Percentiles rank a stretch among this genome's conserved stretches.
Conservation (phyloP, 2,888 invertebrate genomes). For the Abscondita cerata region DNA sequence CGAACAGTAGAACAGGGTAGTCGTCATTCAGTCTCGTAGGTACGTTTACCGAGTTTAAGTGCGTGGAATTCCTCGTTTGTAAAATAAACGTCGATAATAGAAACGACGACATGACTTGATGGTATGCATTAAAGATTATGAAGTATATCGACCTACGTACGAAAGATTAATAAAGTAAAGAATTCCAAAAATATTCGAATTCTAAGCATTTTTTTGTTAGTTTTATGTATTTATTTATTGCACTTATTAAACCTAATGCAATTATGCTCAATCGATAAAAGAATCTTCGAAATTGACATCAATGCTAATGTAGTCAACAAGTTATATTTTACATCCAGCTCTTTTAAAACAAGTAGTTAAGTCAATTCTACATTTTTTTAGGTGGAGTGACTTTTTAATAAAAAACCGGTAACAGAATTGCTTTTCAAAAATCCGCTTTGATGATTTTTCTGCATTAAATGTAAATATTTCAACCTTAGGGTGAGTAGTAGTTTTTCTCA, state of each 20-base stretch:
- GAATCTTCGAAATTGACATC: too few species aligned
- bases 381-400: too few species aligned
- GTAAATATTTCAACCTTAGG: too few species aligned
- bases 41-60: slow-evolving; percentile 16
- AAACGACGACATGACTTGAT: neutral
- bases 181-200: neutral
- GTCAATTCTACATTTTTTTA: too few species aligned
- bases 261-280: neutral
- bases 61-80: slow-evolving; percentile 9
- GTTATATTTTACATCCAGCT: too few species aligned
- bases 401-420: too few species aligned
- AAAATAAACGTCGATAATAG: slow-evolving; percentile 6
- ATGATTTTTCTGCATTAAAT: too few species aligned
- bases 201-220: neutral
- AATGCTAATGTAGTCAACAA: too few species aligned
- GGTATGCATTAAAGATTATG: neutral
- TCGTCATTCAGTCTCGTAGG: slow-evolving; percentile 28
- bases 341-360: too few species aligned
- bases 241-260: neutral
- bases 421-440: too few species aligned
- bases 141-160: neutral
- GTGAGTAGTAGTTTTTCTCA: too few species aligned
- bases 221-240: neutral
- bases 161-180: slow-evolving; percentile 7
- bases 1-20: slow-evolving; percentile 22